Evolutionary conservation across 2,888 invertebrate genomes (phyloP), one percentile per base, ranked within the genome.

Genomic region (Nemotelus pantherinus): DNA sequence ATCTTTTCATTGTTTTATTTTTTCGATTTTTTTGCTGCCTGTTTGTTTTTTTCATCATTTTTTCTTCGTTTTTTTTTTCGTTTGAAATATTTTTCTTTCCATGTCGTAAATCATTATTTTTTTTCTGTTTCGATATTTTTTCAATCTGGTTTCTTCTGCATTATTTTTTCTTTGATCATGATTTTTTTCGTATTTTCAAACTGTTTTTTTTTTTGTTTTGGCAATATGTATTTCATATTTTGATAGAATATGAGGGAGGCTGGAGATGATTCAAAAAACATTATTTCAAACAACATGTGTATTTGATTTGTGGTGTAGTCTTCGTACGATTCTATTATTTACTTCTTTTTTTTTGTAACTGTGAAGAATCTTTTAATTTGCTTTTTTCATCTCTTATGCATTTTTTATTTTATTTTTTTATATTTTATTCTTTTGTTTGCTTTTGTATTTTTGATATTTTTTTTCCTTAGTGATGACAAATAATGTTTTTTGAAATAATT

Each of bases 401-500:
- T 81, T 77, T 79, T 81, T 81, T 82, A 77, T 82, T 83, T 83
- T 80, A 81, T 81, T 81, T 82, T 81, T 80, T 80, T 81, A 80
- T 81, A 79, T 81, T 81, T 82, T 82, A 80, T 81, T 81, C 79
- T 82, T 80, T 78, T 81, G 81, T 80, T 79, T 82, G 80, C 82
- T 83, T 82, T 82, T 81, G 82, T 82, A 80, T 83, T 80, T 80
- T 82, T 82, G 82, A 80, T 81, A 82, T 82, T 50, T 55, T 70
- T 70, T 80, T 75, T 72, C 44, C 68, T 50, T 47, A 64, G 83
- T 84, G 85, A 85, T 85, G 85, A 85, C 83, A 84, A 86, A 87
- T 86, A 86, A 86, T 87, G 87, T 87, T 87, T 87, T 87, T 87
- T 87, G 87, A 87, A 87, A 84, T 82, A 39, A 60, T 74, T 60